Base-by-base conservation (phyloP, 2,797 vertebrate genomes). In the Morus bassanus region DNA sequence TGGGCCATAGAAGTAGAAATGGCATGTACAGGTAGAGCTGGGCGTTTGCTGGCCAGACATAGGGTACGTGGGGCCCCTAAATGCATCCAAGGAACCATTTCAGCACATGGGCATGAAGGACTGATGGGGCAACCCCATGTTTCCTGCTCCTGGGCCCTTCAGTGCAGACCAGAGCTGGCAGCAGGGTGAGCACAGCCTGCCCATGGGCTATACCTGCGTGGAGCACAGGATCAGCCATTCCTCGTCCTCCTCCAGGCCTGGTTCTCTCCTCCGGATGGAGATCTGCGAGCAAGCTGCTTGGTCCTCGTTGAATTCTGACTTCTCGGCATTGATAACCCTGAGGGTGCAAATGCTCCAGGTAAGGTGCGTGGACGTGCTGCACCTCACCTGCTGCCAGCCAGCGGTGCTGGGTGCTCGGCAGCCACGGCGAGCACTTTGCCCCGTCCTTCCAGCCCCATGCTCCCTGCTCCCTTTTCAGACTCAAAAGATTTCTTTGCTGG, bases 301-400 rank as follows among this genome's bases (percentile, higher is more conserved):
- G 70, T 98, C 98, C 94, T 98, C 98, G 3, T 98, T 98, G 89
- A 97, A 98, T 75, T 98, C 95, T 0, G 98, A 98, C 89, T 98
- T 98, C 80, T 98, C 98, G 0, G 98, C 98, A 11, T 98, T 98
- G 95, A 98, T 98, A 84, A 98, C 97, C 95, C 98, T 98, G 85
- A 53, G 69, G 77, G 54, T 70, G 35, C 48, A 68, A 94, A 68
- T 0, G 2, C 19, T 77, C 28, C 45, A 21, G 31, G 69, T 97
- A 30, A 94, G 81, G 27, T 1, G 4, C 23, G 54, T 1, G 6
- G n/a, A 74, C 2, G 1, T 10, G 1, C 41, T 51, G 57, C 35
- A 37, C 14, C 21, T 76, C 4, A 1, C 46, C 43, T 67, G 65
- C 74, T 57, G 51, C 61, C 67, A 50, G 67, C 31, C 64, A 67